phyloP scores from a whole-genome alignment of 2,113 vertebrate genomes.

The Hylia prasina region DNA sequence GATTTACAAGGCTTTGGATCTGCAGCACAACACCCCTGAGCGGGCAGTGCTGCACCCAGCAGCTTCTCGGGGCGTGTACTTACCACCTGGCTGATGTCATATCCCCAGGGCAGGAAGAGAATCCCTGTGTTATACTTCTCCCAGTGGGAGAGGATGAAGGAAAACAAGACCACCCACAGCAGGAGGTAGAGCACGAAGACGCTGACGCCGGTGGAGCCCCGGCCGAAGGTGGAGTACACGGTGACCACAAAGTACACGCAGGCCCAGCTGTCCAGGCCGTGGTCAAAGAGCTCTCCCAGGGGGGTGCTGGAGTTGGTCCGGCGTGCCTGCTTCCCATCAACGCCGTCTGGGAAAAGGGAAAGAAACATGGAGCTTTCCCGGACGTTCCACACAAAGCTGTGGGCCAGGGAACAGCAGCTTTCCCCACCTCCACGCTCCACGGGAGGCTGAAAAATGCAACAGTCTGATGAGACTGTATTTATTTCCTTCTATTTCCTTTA shows the following conservation, averaged over 20 bases:
- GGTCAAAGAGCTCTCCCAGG: constrained; percentile 96
- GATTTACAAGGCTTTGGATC: neutral
- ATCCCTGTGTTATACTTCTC: constrained; percentile 99
- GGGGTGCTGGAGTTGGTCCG: constrained; percentile 95
- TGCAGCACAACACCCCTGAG: neutral
- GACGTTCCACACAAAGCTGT: fast-evolving
- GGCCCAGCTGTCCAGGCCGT: constrained; percentile 97
- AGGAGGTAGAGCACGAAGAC: constrained; percentile 89
- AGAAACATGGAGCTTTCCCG: neutral
- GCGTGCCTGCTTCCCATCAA: constrained; percentile 96
- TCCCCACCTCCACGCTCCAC: neutral
- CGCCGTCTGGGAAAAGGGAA: constrained; percentile 79
- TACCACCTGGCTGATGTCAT: constrained; percentile 98
- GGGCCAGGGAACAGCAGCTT: neutral
- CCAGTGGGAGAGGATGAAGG: constrained; percentile 98
- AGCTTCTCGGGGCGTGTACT: neutral
- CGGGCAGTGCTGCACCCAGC: neutral
- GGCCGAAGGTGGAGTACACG: constrained; percentile 96
- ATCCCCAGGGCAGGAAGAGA: constrained; percentile 98
- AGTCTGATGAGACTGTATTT: fast-evolving
- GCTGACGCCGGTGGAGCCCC: constrained; percentile 84
- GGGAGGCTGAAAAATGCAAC: neutral
- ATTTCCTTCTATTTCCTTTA: neutral
- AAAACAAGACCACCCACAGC: constrained; percentile 96
- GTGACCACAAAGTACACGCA: constrained; percentile 97